Conservation (phyloP, 1,140 invertebrate species). For the Heliconius nattereri region DNA sequence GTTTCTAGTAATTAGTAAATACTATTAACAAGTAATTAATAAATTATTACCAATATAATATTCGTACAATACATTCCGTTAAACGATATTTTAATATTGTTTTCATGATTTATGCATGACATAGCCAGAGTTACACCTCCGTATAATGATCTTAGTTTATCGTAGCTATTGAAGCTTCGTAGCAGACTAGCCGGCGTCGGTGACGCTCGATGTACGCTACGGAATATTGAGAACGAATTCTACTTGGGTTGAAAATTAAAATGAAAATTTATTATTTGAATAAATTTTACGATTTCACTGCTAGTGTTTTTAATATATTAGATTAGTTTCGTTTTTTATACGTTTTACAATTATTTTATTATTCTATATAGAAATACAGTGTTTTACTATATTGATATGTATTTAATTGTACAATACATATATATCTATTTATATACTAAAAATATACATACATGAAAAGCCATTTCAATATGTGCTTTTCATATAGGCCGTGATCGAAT, state of each 20-base stretch:
- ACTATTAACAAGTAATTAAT: no score
- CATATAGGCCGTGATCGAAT: background rate
- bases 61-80: constrained; percentile 18
- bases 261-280: background rate
- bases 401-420: background rate
- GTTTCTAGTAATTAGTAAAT: no score
- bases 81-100: background rate
- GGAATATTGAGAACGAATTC: constrained; percentile 19
- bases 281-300: background rate
- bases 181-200: constrained; percentile 65
- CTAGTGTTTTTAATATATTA: background rate
- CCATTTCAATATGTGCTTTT: background rate
- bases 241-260: background rate
- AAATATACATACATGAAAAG: background rate
- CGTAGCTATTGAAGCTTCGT: constrained; percentile 52
- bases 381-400: no score
- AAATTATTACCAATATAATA: background rate
- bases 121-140: constrained; percentile 46
- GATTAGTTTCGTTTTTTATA: background rate
- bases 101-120: constrained; percentile 6
- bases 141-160: constrained; percentile 54
- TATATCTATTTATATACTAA: background rate
- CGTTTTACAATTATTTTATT: no score
- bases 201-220: constrained; percentile 63
- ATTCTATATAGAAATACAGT: no score